A percentile compares a stretch with the other conserved stretches of the same genome.
These are phyloP conservation scores for Porites divaricata DNA, from an alignment of 92 coral and sea anemone species.

Conservation along the genomic window DNA sequence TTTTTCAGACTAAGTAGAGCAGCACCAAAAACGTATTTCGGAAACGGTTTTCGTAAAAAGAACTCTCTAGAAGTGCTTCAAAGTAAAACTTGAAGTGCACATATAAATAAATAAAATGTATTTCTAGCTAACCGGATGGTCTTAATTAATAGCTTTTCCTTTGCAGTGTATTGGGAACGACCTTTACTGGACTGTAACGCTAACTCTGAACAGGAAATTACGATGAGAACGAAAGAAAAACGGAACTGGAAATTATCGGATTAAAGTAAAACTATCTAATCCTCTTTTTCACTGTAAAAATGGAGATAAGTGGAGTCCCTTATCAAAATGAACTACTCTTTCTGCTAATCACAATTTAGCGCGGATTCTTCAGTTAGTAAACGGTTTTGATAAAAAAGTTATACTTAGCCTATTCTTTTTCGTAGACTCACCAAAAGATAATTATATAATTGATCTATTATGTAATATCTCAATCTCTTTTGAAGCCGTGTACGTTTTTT, in stretches of 20 bases:
- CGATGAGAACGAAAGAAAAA: not conserved
- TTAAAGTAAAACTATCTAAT: not conserved
- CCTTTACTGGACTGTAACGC: not conserved
- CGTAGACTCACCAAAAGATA: too few species aligned
- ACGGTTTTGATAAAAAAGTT: too few species aligned
- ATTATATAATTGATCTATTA: too few species aligned
- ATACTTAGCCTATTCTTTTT: too few species aligned
- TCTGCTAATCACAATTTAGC: too few species aligned
- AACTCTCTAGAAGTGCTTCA: slow-evolving; percentile 2
- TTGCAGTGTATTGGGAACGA: not conserved
- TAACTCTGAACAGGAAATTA: not conserved
- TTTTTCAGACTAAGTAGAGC: too few species aligned
- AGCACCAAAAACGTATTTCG: too few species aligned
- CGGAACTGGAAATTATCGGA: not conserved
- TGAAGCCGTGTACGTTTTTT: too few species aligned
- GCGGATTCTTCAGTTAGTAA: too few species aligned
- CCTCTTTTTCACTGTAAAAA: not conserved
- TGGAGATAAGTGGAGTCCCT: not conserved
- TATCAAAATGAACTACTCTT: too few species aligned
- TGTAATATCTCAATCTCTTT: not conserved
- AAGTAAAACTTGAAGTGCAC: too few species aligned
- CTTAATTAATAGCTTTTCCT: not conserved
- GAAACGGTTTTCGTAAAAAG: not conserved
- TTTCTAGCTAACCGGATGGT: not conserved
- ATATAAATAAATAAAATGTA: not conserved